Conservation (phyloP, 2,113 vertebrate genomes). For the Oryctolagus cuniculus region DNA sequence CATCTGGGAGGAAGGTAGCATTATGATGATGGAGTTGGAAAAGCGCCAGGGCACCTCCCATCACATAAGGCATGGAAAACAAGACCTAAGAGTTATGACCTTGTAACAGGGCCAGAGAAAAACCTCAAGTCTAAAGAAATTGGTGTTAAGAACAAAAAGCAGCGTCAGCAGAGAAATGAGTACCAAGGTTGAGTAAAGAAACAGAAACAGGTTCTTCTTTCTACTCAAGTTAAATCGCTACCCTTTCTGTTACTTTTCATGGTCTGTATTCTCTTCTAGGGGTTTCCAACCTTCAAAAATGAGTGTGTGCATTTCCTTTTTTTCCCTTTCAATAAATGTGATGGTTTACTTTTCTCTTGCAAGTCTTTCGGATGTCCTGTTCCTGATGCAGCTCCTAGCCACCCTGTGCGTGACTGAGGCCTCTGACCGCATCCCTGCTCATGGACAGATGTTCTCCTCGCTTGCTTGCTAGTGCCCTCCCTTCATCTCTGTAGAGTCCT, state of each 20-base stretch:
- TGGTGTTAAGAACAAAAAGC: neutral
- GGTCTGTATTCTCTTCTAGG: slow-evolving; percentile 56
- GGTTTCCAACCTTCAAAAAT: neutral
- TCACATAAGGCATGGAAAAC: neutral
- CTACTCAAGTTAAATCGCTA: neutral
- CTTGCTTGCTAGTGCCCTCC: neutral
- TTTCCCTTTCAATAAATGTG: neutral
- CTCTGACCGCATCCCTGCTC: neutral
- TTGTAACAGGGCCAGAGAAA: neutral
- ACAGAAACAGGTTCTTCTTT: neutral
- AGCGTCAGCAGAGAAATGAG: neutral
- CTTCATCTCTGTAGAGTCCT: neutral
- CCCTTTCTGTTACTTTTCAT: neutral
- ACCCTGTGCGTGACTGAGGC: neutral
- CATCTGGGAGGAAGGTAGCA: neutral
- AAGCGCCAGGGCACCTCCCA: neutral
- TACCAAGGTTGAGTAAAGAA: neutral
- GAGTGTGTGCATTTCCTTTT: neutral
- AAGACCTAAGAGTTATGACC: neutral
- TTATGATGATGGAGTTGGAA: rapidly evolving
- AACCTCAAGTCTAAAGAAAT: neutral
- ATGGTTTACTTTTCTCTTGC: neutral
- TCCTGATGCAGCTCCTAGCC: neutral
- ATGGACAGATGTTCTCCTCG: neutral
- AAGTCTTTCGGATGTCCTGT: neutral